A percentile compares a stretch with the other conserved stretches of the same genome.
phyloP scores from a whole-genome alignment of 2,113 vertebrate species.

The Scolopax mira region DNA sequence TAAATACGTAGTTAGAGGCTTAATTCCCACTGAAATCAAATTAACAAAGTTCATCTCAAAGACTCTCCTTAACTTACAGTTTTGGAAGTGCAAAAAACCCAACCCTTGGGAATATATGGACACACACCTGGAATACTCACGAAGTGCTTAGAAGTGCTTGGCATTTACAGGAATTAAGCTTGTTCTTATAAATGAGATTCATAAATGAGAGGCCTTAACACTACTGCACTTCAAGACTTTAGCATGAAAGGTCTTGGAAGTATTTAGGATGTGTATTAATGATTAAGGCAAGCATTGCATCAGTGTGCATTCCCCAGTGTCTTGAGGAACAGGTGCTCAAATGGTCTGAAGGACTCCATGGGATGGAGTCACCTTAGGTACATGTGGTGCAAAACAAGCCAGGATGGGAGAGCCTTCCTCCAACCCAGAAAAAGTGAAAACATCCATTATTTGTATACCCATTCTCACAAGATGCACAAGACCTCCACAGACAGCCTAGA shows the following conservation, averaged over 20 bases:
- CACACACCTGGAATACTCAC: not conserved
- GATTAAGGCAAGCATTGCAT: not conserved
- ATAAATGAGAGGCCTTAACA: not conserved
- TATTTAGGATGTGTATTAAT: not conserved
- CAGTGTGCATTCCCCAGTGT: too few species aligned
- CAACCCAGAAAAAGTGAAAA: not conserved
- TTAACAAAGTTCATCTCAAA: not conserved
- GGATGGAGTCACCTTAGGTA: rapidly evolving
- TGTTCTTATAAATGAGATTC: not conserved
- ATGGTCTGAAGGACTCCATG: not conserved
- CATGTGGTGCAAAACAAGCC: not conserved
- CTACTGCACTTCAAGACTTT: not conserved
- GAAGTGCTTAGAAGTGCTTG: not conserved
- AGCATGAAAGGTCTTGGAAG: not conserved
- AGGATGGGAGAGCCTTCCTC: not conserved
- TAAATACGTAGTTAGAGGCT: not conserved
- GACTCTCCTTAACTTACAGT: not conserved
- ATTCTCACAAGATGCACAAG: not conserved
- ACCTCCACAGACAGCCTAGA: not conserved
- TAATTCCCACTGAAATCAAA: not conserved
- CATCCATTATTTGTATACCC: not conserved
- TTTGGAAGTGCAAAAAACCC: not conserved
- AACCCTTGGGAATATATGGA: not conserved
- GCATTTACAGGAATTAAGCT: not conserved
- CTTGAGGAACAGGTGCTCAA: rapidly evolving